These are phyloP conservation scores for Chionis minor DNA, from an alignment of 2,113 vertebrate genomes.

Conservation along the genomic window DNA sequence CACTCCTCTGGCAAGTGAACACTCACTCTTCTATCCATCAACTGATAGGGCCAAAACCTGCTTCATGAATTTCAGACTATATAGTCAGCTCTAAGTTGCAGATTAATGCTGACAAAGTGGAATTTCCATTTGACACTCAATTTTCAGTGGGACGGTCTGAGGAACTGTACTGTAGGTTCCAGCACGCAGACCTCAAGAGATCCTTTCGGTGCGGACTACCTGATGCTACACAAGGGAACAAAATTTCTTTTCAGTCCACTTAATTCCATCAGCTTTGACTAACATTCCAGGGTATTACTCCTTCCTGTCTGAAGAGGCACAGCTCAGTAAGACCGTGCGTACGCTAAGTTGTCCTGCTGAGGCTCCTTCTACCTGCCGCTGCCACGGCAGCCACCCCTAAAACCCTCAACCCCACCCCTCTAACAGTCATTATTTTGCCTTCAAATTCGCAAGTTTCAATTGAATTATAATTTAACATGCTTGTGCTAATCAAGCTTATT, in stretches of 20 bases:
- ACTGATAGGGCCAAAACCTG: constrained; percentile 36
- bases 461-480: not conserved
- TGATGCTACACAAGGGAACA: not conserved
- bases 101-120: not conserved
- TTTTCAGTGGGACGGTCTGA: not conserved
- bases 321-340: not conserved
- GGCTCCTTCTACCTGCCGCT: not conserved
- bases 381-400: not conserved
- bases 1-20: constrained; percentile 47
- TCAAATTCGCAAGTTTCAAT: not conserved
- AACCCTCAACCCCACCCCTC: not conserved
- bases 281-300: not conserved
- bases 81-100: not conserved
- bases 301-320: not conserved
- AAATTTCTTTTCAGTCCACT: not conserved
- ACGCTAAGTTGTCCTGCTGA: not conserved
- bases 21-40: not conserved
- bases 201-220: not conserved
- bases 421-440: not conserved
- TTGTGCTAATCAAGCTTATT: too few relatives aligned
- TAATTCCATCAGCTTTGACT: not conserved
- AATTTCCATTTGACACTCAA: not conserved
- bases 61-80: constrained; percentile 6
- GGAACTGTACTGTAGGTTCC: not conserved
- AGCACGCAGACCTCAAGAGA: not conserved